Evolutionary conservation across 2,113 vertebrate species (phyloP).

Genomic region (Lipotes vexillifer): DNA sequence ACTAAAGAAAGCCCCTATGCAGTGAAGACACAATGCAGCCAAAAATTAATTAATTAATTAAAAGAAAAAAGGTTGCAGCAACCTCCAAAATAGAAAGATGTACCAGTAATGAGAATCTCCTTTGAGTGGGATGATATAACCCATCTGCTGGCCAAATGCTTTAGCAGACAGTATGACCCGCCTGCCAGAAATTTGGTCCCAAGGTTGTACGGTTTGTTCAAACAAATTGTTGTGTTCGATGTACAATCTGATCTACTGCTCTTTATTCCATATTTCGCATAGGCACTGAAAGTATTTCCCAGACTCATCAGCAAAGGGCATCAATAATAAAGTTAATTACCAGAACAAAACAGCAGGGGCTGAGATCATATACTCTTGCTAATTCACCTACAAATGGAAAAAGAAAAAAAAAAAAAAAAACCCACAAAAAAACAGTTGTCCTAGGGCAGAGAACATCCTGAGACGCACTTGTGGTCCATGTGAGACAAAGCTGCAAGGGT

Average conservation of each 20-base stretch:
- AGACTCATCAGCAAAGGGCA: neutral
- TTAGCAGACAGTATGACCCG: neutral
- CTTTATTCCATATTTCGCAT: neutral
- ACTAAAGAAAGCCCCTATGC: too few relatives aligned
- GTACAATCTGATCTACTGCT: neutral
- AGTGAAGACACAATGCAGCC: too few relatives aligned
- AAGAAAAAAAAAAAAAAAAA: neutral
- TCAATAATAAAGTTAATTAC: neutral
- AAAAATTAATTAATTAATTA: too few relatives aligned
- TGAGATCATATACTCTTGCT: neutral
- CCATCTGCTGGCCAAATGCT: conserved; percentile 45
- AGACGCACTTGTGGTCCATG: neutral
- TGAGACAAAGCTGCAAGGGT: neutral
- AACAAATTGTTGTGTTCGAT: neutral
- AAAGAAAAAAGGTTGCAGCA: neutral
- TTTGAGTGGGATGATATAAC: neutral
- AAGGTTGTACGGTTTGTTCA: neutral
- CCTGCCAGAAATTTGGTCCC: conserved; percentile 27
- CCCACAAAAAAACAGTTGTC: neutral
- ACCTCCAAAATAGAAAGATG: neutral
- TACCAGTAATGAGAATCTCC: neutral
- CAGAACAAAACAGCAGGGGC: neutral
- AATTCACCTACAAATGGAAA: neutral
- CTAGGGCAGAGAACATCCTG: neutral
- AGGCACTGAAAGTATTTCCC: conserved; percentile 5